Conservation (phyloP, 2,797 vertebrate genomes). For the Danio aesculapii region DNA sequence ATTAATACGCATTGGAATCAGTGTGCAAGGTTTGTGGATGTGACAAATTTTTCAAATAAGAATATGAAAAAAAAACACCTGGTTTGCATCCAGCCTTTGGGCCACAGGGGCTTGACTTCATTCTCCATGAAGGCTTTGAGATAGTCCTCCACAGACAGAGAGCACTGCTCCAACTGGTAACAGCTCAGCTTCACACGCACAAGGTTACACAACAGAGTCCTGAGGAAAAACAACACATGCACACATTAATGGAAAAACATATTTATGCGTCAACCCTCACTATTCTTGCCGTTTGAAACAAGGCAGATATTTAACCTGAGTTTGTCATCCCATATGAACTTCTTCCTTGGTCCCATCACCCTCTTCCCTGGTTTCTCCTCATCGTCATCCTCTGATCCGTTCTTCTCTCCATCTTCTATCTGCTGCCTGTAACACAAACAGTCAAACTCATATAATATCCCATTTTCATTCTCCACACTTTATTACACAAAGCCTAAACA, state of each 20-base stretch:
- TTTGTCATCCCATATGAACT: constrained; percentile 89
- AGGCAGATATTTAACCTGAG: constrained; percentile 76
- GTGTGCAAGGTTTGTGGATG: too few species aligned
- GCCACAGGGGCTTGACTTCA: constrained; percentile 96
- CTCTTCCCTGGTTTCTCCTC: constrained; percentile 90
- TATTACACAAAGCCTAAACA: not conserved
- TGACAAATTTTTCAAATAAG: too few species aligned
- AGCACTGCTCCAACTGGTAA: constrained; percentile 95
- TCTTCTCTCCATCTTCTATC: constrained; percentile 86
- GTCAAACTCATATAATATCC: constrained; percentile 19
- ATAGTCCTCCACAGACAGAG: constrained; percentile 94
- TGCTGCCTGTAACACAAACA: constrained; percentile 74
- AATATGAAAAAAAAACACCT: constrained; percentile 75
- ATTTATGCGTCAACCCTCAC: not conserved
- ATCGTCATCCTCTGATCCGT: constrained; percentile 88
- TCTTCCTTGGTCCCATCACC: constrained; percentile 88
- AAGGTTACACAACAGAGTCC: constrained; percentile 93
- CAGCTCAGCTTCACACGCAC: constrained; percentile 96
- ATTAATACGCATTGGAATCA: too few species aligned
- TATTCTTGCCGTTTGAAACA: not conserved
- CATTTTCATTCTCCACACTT: not conserved
- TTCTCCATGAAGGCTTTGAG: constrained; percentile 95
- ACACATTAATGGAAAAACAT: not conserved
- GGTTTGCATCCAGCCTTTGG: constrained; percentile 99
- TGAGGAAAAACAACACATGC: constrained; percentile 69